Base-by-base conservation (phyloP, 2,888 invertebrate genomes). In the Drosophila monieri region DNA sequence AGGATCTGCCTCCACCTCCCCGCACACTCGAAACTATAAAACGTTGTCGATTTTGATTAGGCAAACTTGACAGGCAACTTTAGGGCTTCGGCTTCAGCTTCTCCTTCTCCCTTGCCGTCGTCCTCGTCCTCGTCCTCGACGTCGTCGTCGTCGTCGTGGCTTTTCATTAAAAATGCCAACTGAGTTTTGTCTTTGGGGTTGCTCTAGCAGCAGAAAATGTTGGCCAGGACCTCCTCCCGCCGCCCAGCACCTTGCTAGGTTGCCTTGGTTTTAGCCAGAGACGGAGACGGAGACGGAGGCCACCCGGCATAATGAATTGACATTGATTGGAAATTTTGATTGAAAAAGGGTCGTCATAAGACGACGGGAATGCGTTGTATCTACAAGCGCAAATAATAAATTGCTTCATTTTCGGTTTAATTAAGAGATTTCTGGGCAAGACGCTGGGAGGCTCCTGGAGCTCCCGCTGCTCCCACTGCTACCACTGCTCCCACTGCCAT, bases 311-410 rank as follows among this genome's bases (percentile, higher is more conserved):
- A 88, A 88, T 88, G 89, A 90, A 90, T 90, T 90, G 90, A 90
- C 90, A 90, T 90, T 90, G 90, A 90, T 90, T 90, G 90, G 89
- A 90, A 90, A 90, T 90, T 90, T 89, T 90, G 89, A 90, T 90
- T 90, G 89, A 81, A 89, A 89, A 67, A 59, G 67, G 62, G 67
- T 62, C 62, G 21, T 64, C 35, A 35, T 35, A 35, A 35, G 35
- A 35, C 35, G 35, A 35, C 35, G 35, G 27, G 9, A 27, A 27
- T 27, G 8, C 8, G 9, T 27, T 27, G 27, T 27, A 27, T 27
- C 27, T 27, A 27, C 27, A 30, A 27, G 61, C 23, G 32, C 77
- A 74, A 73, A 74, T 77, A 83, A 86, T 86, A 87, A 83, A 89
- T 87, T 89, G 86, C 80, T 86, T 85, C 52, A 87, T 83, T 88